Evolutionary conservation across 2,113 vertebrate genomes (phyloP).

Genomic region (Epinephelus lanceolatus): DNA sequence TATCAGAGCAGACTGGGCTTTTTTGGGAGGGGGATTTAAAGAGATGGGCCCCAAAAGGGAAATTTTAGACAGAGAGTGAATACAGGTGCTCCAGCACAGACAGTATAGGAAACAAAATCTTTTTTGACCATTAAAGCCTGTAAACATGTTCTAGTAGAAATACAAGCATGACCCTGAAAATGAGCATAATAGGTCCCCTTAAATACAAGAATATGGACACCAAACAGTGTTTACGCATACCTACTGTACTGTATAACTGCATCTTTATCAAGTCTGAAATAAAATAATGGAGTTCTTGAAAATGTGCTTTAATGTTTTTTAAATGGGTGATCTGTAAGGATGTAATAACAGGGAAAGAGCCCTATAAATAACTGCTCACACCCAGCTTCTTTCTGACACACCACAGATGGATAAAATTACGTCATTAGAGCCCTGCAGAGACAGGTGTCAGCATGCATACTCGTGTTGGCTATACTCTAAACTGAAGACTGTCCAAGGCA

Average conservation of each 20-base stretch:
- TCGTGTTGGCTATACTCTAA: background rate
- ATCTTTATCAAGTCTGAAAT: background rate
- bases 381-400: background rate
- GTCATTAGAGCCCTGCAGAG: slow-evolving; percentile 13
- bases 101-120: no score
- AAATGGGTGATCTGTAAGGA: background rate
- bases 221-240: background rate
- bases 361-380: background rate
- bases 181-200: no score
- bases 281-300: background rate
- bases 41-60: no score
- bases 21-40: no score
- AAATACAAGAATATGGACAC: background rate
- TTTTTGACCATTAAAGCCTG: no score
- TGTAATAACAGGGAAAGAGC: slow-evolving; percentile 9
- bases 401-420: background rate
- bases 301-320: background rate
- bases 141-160: no score
- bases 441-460: slow-evolving; percentile 9
- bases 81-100: no score
- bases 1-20: no score
- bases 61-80: no score
- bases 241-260: background rate
- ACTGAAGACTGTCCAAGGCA: background rate
- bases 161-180: no score